Evolutionary conservation across 2,797 vertebrate genomes (phyloP).

Genomic region (Helarctos malayanus): DNA sequence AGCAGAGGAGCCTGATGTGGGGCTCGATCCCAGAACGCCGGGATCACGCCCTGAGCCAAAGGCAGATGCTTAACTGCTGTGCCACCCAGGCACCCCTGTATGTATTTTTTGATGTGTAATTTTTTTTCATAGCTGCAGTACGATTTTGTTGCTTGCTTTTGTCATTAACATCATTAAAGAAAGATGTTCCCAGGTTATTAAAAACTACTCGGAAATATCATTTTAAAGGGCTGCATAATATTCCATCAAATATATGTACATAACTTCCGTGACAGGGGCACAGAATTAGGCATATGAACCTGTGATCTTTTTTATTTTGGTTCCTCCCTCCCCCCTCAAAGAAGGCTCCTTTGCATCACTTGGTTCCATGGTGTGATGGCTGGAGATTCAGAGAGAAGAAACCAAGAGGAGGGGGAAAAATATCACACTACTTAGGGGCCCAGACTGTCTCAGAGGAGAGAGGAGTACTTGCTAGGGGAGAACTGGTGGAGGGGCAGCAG

Average conservation of each 20-base stretch:
- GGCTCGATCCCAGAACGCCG: too few relatives aligned
- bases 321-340: background rate
- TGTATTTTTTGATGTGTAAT: background rate
- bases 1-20: too few relatives aligned
- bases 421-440: background rate
- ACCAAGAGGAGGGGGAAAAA: background rate
- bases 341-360: background rate
- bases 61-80: too few relatives aligned
- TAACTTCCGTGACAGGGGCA: background rate
- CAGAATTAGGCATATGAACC: background rate
- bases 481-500: too few relatives aligned
- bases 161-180: background rate
- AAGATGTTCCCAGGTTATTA: background rate
- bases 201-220: background rate
- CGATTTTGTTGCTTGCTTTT: constrained; percentile 38
- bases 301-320: background rate
- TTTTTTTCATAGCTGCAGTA: constrained; percentile 2
- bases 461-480: background rate
- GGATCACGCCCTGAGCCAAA: too few relatives aligned
- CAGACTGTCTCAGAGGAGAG: background rate
- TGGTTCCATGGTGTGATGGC: background rate
- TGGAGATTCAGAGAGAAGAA: background rate
- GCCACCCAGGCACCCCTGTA: background rate
- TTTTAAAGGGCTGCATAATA: background rate
- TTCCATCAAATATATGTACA: background rate